Base-by-base conservation (phyloP, 2,888 invertebrate genomes). In the Cryptocephalus moraei region DNA sequence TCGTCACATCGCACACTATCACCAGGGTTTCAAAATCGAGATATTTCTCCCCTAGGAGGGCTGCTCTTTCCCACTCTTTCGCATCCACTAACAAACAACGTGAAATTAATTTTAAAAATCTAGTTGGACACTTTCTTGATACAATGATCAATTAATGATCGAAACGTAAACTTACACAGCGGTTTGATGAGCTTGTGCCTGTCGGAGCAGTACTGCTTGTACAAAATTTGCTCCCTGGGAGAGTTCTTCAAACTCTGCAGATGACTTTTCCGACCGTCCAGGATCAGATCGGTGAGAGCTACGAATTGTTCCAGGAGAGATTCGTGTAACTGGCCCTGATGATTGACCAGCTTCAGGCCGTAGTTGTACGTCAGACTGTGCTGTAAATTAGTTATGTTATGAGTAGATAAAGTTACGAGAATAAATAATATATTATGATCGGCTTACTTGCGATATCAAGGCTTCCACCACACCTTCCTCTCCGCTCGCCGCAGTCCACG, bases 11-110 rank as follows among this genome's bases (percentile, higher is more conserved):
- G 65, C 93, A 94, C 57, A 93, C 79, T 55, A 83, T 74, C 33
- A 92, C 80, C 41, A 94, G 71, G 39, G 86, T 79, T 57, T 85
- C 84, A 64, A 91, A 91, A 69, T 94, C 92, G 39, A 81, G 75
- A 71, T 90, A 94, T 70, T 93, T 93, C 71, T 95, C 94, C 0
- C 91, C 93, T 40, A 94, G 70, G 56, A 82, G 81, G 1, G 85
- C 82, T 8, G 91, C 92, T 48, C 84, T 79, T 62, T 91, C 91
- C 56, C 77, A 82, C 63, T 91, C 86, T 2, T 81, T 80, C 56
- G 84, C 81, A 32, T 83, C 79, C 52, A 91, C 87, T 88, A 22
- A 22, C 2, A 22, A 22, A n/a, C n/a, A n/a, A n/a, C n/a, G n/a
- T n/a, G n/a, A n/a, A n/a, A n/a, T n/a, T n/a, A n/a, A n/a, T n/a